phyloP scores from a whole-genome alignment of 2,797 vertebrate species.

The Oreochromis mossambicus region DNA sequence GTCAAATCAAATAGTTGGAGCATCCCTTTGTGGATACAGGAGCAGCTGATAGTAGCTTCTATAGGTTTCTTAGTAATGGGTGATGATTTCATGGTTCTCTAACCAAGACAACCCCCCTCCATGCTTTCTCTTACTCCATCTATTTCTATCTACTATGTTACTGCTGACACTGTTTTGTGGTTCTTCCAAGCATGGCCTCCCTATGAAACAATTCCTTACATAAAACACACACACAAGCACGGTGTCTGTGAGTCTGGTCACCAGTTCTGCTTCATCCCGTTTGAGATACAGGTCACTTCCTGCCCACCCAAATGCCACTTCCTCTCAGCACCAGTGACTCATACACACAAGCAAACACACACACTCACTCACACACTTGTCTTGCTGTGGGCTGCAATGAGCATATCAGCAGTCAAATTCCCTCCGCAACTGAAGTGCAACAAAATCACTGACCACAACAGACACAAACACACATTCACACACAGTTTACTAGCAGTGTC shows the following conservation, averaged over 20 bases:
- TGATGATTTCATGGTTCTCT: not conserved
- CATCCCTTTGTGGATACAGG: not conserved
- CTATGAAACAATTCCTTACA: not conserved
- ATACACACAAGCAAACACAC: not conserved
- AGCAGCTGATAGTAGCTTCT: not conserved
- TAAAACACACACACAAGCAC: not conserved
- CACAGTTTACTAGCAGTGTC: constrained; percentile 15
- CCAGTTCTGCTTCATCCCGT: constrained; percentile 24
- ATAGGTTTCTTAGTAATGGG: not conserved
- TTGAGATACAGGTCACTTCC: constrained; percentile 51
- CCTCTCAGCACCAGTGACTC: constrained; percentile 47
- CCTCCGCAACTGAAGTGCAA: constrained; percentile 55
- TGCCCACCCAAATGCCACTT: constrained; percentile 57
- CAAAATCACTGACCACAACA: constrained; percentile 63
- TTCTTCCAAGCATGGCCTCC: constrained; percentile 10
- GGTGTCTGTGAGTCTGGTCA: constrained; percentile 1
- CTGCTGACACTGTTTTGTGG: not conserved
- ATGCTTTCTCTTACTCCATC: not conserved
- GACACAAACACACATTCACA: not conserved
- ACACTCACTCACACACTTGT: constrained; percentile 21
- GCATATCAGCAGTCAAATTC: constrained; percentile 61
- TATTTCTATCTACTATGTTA: not conserved
- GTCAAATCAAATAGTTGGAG: not conserved
- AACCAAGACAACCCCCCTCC: not conserved
- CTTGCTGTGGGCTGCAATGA: constrained; percentile 56